phyloP scores from a whole-genome alignment of 37 sponge, comb jelly and placozoan species.

The Beroe forskalii region DNA sequence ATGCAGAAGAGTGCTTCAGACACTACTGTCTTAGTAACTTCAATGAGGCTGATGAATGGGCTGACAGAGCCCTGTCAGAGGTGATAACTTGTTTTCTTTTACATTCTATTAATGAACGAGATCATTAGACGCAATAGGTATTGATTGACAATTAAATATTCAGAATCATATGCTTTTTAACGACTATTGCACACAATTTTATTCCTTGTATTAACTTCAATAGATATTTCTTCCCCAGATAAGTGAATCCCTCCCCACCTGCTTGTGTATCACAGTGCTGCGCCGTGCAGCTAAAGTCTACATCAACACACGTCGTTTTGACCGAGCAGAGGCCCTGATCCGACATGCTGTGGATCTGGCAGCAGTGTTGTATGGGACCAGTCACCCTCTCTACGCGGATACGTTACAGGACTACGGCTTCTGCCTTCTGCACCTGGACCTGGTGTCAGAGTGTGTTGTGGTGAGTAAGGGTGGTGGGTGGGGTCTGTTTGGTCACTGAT shows the following conservation, averaged over 20 bases:
- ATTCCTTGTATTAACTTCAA: no score
- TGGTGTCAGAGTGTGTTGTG: slow-evolving; percentile 1
- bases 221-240: no score
- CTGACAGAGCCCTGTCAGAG: background rate
- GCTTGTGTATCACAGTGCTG: slow-evolving; percentile 9
- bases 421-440: slow-evolving; percentile 56
- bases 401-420: slow-evolving; percentile 40
- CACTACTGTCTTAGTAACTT: slow-evolving; percentile 45
- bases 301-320: slow-evolving; percentile 50
- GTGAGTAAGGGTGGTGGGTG: no score
- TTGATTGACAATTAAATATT: no score
- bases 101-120: no score
- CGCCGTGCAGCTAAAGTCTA: slow-evolving; percentile 52
- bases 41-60: slow-evolving; percentile 6
- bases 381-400: slow-evolving; percentile 44
- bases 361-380: background rate
- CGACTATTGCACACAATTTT: no score
- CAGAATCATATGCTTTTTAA: no score
- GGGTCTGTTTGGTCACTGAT: no score
- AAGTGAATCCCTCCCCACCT: background rate
- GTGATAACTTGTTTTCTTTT: no score
- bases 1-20: slow-evolving; percentile 31
- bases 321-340: slow-evolving; percentile 2
- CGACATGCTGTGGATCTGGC: slow-evolving; percentile 36
- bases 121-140: no score